Conservation (phyloP, 2,113 vertebrate species). For the Pelvicachromis taeniatus region DNA sequence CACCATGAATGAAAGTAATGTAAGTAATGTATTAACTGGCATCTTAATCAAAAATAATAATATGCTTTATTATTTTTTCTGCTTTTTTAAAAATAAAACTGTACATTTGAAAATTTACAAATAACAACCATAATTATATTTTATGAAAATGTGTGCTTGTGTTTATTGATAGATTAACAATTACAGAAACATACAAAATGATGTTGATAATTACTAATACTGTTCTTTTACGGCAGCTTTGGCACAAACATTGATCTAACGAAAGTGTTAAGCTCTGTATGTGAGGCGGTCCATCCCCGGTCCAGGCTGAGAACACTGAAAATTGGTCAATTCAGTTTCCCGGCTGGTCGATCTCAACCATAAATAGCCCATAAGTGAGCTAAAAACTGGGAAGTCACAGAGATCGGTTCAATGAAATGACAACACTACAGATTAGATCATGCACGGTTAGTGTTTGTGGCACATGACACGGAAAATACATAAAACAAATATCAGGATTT, state of each 20-base stretch:
- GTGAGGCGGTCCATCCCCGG: rapidly evolving
- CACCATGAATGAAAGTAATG: too few relatives aligned
- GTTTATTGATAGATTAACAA: background rate
- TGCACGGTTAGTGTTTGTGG: background rate
- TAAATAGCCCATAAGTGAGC: background rate
- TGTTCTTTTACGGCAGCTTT: background rate
- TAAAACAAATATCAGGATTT: background rate
- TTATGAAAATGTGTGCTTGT: background rate
- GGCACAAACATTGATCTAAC: background rate
- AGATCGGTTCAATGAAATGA: background rate
- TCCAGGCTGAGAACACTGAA: background rate
- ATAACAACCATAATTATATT: background rate
- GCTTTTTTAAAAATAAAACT: background rate
- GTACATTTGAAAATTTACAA: background rate
- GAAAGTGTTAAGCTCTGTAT: background rate
- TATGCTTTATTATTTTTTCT: background rate
- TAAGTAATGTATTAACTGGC: too few relatives aligned
- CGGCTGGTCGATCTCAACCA: background rate
- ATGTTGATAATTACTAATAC: background rate
- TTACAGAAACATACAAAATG: background rate
- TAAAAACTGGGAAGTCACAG: background rate
- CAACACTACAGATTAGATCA: background rate
- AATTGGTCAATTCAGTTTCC: background rate
- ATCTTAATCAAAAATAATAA: background rate
- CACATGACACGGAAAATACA: background rate